Percentiles rank a stretch among this genome's conserved stretches.
Conservation (phyloP, 2,888 invertebrate species). For the Agrenia bidenticulata region DNA sequence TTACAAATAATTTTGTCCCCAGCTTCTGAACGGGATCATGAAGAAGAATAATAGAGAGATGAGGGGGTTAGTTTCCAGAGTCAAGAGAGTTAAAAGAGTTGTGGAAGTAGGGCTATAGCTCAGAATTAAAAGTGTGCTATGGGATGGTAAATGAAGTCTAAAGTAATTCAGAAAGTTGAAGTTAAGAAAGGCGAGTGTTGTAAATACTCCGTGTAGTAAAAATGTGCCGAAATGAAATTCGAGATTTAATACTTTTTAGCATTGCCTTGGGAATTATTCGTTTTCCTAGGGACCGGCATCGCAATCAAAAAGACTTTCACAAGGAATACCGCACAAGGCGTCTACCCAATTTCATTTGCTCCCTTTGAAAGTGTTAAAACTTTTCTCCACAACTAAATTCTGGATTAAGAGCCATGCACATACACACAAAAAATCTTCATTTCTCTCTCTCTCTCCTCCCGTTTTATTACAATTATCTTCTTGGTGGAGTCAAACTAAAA, state of each 20-base stretch:
- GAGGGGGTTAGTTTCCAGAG: neutral
- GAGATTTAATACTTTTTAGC: constrained; percentile 54
- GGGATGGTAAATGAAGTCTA: constrained; percentile 52
- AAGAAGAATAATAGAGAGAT: neutral
- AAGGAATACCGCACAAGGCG: constrained; percentile 37
- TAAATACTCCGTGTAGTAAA: constrained; percentile 49
- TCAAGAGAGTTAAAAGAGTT: constrained; percentile 11
- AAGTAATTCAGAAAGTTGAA: constrained; percentile 53
- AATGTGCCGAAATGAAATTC: constrained; percentile 54
- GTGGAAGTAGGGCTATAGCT: constrained; percentile 13
- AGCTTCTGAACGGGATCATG: neutral
- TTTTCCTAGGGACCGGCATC: constrained; percentile 53
- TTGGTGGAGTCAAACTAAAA: too few species aligned
- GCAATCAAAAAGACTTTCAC: constrained; percentile 53
- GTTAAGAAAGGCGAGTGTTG: constrained; percentile 46
- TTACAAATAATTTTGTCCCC: neutral
- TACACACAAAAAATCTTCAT: constrained; percentile 34
- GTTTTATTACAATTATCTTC: constrained; percentile 20
- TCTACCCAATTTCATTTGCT: constrained; percentile 47
- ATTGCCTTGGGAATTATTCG: constrained; percentile 53
- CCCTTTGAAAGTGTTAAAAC: constrained; percentile 47
- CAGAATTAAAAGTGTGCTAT: constrained; percentile 40
- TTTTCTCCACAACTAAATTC: constrained; percentile 49
- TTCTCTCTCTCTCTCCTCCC: constrained; percentile 13
- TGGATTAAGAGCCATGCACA: constrained; percentile 45